phyloP scores from a whole-genome alignment of 2,113 vertebrate genomes.

The Pelecanoides urinatrix region DNA sequence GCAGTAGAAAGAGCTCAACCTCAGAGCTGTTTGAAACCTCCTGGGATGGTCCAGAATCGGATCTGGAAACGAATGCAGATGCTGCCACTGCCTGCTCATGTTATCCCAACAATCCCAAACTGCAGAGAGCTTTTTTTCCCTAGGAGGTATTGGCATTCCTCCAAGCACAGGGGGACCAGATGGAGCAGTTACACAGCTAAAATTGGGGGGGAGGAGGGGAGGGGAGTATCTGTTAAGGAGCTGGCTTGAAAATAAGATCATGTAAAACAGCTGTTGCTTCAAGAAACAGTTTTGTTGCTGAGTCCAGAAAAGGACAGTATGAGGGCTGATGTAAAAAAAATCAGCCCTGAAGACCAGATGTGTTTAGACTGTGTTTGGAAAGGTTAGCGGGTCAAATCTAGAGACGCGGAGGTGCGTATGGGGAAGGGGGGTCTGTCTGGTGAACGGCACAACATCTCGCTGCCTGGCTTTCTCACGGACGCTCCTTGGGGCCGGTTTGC shows the following conservation, averaged over 20 bases:
- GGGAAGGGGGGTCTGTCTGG: not conserved
- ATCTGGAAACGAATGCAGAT: not conserved
- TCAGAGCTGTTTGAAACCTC: not conserved
- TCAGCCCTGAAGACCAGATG: not conserved
- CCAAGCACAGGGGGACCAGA: conserved; percentile 16
- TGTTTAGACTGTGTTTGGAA: not conserved
- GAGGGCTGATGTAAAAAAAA: not conserved
- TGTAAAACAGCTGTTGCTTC: conserved; percentile 27
- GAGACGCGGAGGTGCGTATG: fast-evolving
- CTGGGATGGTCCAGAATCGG: fast-evolving
- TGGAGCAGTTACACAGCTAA: conserved; percentile 13
- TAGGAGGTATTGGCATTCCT: not conserved
- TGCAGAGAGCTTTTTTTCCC: not conserved
- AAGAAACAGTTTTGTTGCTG: not conserved
- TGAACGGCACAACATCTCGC: not conserved
- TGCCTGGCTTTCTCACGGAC: fast-evolving
- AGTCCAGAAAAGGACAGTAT: not conserved
- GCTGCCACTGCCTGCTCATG: not conserved
- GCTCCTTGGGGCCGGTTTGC: not conserved
- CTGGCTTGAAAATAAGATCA: not conserved
- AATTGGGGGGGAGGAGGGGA: not conserved
- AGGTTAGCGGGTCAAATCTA: not conserved
- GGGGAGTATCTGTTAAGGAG: not conserved
- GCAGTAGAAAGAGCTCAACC: not conserved
- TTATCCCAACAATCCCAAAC: not conserved